Evolutionary conservation across 2,888 invertebrate species (phyloP), one percentile per base, ranked within the genome.

Genomic region (Tuta absoluta): DNA sequence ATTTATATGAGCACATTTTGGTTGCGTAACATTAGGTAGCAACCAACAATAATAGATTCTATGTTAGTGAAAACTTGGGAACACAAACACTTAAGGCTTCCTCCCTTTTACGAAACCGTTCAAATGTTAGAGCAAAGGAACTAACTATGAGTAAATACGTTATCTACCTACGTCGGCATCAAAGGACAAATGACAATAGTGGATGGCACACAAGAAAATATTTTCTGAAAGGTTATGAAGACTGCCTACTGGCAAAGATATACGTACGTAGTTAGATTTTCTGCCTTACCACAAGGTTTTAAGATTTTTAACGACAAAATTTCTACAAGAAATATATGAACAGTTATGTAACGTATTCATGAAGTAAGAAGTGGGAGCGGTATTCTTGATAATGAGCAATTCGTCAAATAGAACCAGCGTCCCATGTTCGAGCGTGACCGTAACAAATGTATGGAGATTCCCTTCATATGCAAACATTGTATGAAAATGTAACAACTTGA

Each of bases 391-490:
- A 45, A 60, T 23, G 23, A 60, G 49, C 49, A 61, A 49, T 61
- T 61, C 24, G 48, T 61, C 49, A 61, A 61, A 45, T 58, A 28
- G 48, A 61, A 2, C 23, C 12, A 49, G 48, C n/a, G 62, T 53
- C 53, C 62, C 37, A 53, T 62, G 38, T 19, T 38, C 53, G 53
- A 33, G 21, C 37, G 38, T 51, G 71, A 72, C 71, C 73, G 71
- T 73, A 68, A 71, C 67, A 33, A 75, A 80, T 75, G 72, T 71
- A 79, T 81, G 79, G 75, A 79, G 78, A 80, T 78, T 80, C 75
- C 74, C 68, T 79, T 75, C 71, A 72, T 67, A 75, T 73, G 74
- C 68, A 69, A 62, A 24, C 33, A 14, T n/a, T 28, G 56, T 56
- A 56, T 28, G 24, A 17, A 64, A 53, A 71, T 67, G 68, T 66